Evolutionary conservation across 2,888 invertebrate genomes (phyloP).

Genomic region (Zeuzera pyrina): DNA sequence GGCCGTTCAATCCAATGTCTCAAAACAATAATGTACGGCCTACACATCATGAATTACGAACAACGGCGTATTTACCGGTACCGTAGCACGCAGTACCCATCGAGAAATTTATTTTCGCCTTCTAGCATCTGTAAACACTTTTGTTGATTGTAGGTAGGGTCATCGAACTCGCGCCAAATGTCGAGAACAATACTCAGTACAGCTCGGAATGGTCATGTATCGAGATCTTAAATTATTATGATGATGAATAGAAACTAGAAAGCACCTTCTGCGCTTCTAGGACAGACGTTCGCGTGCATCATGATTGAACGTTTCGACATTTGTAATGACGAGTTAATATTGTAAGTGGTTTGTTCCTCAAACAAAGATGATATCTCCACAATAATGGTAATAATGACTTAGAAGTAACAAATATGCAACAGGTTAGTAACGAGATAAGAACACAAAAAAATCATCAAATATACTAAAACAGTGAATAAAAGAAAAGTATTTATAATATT

Average conservation of each 20-base stretch:
- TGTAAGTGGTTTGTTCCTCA: conserved; percentile 16
- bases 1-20: too few species aligned
- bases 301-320: conserved; percentile 22
- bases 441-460: background rate
- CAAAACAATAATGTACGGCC: too few species aligned
- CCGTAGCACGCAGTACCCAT: too few species aligned
- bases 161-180: conserved; percentile 56
- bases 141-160: conserved; percentile 49
- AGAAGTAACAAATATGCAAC: background rate
- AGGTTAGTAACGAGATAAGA: background rate
- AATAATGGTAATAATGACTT: background rate
- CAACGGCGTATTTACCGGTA: too few species aligned
- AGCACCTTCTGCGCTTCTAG: conserved; percentile 16
- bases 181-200: conserved; percentile 59
- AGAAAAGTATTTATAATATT: background rate
- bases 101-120: conserved; percentile 31
- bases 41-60: too few species aligned
- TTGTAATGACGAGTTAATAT: conserved; percentile 17
- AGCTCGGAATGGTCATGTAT: conserved; percentile 36
- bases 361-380: conserved; percentile 15
- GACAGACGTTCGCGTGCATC: conserved; percentile 1
- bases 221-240: conserved; percentile 33
- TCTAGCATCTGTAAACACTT: conserved; percentile 41
- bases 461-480: background rate
- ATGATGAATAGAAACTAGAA: conserved; percentile 26